phyloP scores from a whole-genome alignment of 2,888 invertebrate species.

The Acanthosepion lycidas region DNA sequence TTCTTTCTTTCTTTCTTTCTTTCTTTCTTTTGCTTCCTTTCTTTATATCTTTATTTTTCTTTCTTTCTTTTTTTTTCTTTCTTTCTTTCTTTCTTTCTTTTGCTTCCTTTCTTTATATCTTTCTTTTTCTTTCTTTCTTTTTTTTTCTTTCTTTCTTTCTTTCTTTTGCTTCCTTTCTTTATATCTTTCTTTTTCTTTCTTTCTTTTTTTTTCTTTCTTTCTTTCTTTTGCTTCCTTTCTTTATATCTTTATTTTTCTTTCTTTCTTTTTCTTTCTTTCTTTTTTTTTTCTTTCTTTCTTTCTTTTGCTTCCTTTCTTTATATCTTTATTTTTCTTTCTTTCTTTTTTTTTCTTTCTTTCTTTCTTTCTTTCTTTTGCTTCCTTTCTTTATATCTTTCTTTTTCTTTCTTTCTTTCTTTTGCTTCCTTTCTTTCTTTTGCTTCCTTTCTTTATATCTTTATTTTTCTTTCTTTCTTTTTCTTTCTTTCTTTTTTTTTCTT shows the following conservation, averaged over 20 bases:
- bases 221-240: neutral
- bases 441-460: neutral
- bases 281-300: no score
- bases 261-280: neutral
- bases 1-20: neutral
- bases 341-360: no score
- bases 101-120: neutral
- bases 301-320: neutral
- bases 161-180: neutral
- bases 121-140: neutral
- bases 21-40: no score
- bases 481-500: no score
- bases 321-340: neutral
- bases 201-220: neutral
- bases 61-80: no score
- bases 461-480: neutral
- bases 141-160: no score
- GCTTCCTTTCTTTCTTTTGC: neutral
- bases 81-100: neutral
- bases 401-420: no score
- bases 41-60: neutral
- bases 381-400: no score
- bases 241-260: neutral
- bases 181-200: neutral
- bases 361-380: neutral